Percentiles rank a stretch among this genome's conserved stretches.
phyloP scores from a whole-genome alignment of 2,888 invertebrate species.

The Tanytarsus gracilentus region DNA sequence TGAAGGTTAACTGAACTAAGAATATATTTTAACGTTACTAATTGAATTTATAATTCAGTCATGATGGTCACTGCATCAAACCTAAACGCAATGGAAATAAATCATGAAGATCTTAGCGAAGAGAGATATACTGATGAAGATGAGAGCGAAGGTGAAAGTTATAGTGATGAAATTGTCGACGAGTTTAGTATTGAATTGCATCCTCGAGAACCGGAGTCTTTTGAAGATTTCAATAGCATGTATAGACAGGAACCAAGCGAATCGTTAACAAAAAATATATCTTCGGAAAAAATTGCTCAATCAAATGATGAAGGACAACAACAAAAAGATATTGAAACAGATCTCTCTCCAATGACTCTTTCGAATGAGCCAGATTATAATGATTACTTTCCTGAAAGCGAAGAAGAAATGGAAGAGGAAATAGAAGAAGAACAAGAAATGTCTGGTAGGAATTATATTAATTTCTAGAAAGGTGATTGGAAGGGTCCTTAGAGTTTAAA shows the following conservation, averaged over 20 bases:
- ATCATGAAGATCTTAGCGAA: conserved; percentile 31
- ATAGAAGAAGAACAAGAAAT: conserved; percentile 31
- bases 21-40: neutral
- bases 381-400: too few relatives aligned
- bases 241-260: conserved; percentile 27
- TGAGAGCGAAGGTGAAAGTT: conserved; percentile 16
- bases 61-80: neutral
- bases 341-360: too few relatives aligned
- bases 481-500: too few relatives aligned
- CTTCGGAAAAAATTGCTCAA: too few relatives aligned
- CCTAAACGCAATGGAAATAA: neutral
- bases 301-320: too few relatives aligned
- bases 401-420: conserved; percentile 32
- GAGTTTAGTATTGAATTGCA: too few relatives aligned
- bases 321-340: too few relatives aligned
- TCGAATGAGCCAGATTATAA: conserved; percentile 14
- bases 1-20: conserved; percentile 17
- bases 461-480: too few relatives aligned
- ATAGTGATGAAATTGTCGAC: too few relatives aligned
- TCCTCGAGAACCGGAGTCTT: conserved; percentile 12
- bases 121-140: neutral
- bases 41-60: neutral
- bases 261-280: too few relatives aligned
- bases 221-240: conserved; percentile 15
- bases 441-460: neutral